Evolutionary conservation across 2,888 invertebrate species (phyloP), one percentile per base, ranked within the genome.

Genomic region (Hirtodrosophila alboralis): DNA sequence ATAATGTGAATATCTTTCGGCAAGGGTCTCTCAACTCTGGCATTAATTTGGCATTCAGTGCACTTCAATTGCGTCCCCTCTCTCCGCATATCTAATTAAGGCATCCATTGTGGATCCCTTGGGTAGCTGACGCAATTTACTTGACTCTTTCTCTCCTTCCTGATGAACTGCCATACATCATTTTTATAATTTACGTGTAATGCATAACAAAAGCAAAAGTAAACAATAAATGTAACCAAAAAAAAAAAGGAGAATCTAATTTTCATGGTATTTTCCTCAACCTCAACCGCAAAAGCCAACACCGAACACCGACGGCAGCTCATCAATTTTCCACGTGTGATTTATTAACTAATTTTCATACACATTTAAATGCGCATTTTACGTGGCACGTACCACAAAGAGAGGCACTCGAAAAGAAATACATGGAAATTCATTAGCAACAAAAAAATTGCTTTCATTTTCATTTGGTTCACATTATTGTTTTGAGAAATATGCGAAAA

Each of bases 251-350:
- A 63, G 5, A 64, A 64, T 61, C 51, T 57, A 59, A 58, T 63
- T 66, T 62, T 60, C 56, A 54, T 41, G 54, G 53, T 44, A 49
- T 48, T 57, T 60, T 51, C 36, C 57, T 28, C 33, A 30, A 23
- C 38, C 44, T 31, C n/a, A n/a, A 56, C 66, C 61, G 33, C 68
- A 53, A 54, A 49, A 27, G 37, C 56, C 47, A 45, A 44, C 49
- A 13, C 57, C 28, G 52, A 45, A 44, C 49, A 13, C 57, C 28
- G 52, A 67, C 53, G 77, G 76, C 71, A 76, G 72, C 86, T 84
- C 81, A 81, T 81, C 86, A 81, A 81, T 81, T 81, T 80, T 76
- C 73, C 77, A 76, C 80, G 66, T 81, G 81, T 81, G 81, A 81
- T 81, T 81, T 81, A 81, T 81, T 79, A 84, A 81, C 86, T 81